These are phyloP conservation scores for Tetramorium simillimum DNA, from an alignment of 1,140 invertebrate species.

Conservation along the genomic window DNA sequence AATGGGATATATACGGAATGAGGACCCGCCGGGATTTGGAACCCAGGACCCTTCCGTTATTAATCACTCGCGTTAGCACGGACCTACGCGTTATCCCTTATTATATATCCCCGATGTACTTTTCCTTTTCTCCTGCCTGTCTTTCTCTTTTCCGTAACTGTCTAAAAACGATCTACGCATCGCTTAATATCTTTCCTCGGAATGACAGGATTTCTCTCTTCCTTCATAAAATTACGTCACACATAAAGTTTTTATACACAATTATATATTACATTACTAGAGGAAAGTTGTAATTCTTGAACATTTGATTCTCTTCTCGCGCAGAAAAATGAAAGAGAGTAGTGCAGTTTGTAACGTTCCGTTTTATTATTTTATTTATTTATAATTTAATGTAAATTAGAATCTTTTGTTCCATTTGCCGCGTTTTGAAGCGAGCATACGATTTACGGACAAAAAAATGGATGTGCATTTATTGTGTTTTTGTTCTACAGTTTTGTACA, in stretches of 20 bases:
- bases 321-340: not conserved
- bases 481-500: no score
- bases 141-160: not conserved
- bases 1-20: no score
- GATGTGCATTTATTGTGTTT: not conserved
- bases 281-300: slow-evolving; percentile 13
- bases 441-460: not conserved
- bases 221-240: not conserved
- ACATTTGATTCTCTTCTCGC: not conserved
- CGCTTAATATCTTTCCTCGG: not conserved
- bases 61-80: no score
- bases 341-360: not conserved
- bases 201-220: slow-evolving; percentile 13
- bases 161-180: not conserved
- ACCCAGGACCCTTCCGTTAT: no score
- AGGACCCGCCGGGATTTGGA: no score
- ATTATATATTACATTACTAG: not conserved
- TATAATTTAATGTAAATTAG: not conserved
- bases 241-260: not conserved
- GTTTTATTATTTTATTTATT: not conserved
- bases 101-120: no score
- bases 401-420: not conserved
- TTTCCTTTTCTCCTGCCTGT: no score
- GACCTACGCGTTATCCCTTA: no score
- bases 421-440: not conserved